phyloP scores from a whole-genome alignment of 1,140 invertebrate species.

The Epicauta chinensis region DNA sequence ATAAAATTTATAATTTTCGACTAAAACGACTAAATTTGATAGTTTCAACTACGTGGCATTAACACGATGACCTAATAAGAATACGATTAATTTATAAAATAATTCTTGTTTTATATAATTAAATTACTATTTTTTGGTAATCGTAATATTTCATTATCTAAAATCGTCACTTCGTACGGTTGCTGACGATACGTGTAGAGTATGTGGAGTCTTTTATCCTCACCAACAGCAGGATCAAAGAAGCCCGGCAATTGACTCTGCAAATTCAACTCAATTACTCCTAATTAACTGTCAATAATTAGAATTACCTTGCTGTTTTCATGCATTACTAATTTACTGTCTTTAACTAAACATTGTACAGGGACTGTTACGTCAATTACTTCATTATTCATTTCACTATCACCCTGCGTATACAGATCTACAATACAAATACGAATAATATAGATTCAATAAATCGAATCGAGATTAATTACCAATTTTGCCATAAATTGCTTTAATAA shows the following conservation, averaged over 20 bases:
- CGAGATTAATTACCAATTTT: slow-evolving; percentile 39
- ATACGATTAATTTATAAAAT: slow-evolving; percentile 3
- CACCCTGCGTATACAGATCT: slow-evolving; percentile 26
- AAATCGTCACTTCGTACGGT: slow-evolving; percentile 70
- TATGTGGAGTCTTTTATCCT: slow-evolving; percentile 83
- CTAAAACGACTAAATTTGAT: neutral
- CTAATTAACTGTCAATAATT: slow-evolving; percentile 1
- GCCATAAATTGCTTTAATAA: slow-evolving; percentile 80
- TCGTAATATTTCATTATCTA: slow-evolving; percentile 69
- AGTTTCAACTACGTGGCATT: slow-evolving; percentile 27
- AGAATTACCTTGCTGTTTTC: slow-evolving; percentile 74
- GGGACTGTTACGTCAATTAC: slow-evolving; percentile 90
- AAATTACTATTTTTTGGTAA: slow-evolving; percentile 56
- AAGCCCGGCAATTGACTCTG: slow-evolving; percentile 94
- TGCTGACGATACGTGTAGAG: slow-evolving; percentile 79
- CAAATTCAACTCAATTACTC: slow-evolving; percentile 38
- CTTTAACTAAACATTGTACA: slow-evolving; percentile 87
- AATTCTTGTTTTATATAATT: neutral
- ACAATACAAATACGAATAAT: slow-evolving; percentile 8
- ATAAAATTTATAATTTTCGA: slow-evolving; percentile 4
- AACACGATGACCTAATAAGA: slow-evolving; percentile 32
- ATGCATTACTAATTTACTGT: slow-evolving; percentile 80
- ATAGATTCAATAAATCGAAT: slow-evolving; percentile 3
- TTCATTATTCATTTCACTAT: slow-evolving; percentile 46
- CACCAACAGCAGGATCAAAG: slow-evolving; percentile 92